Base-by-base conservation (phyloP, 1,140 invertebrate species). In the Polyergus mexicanus region DNA sequence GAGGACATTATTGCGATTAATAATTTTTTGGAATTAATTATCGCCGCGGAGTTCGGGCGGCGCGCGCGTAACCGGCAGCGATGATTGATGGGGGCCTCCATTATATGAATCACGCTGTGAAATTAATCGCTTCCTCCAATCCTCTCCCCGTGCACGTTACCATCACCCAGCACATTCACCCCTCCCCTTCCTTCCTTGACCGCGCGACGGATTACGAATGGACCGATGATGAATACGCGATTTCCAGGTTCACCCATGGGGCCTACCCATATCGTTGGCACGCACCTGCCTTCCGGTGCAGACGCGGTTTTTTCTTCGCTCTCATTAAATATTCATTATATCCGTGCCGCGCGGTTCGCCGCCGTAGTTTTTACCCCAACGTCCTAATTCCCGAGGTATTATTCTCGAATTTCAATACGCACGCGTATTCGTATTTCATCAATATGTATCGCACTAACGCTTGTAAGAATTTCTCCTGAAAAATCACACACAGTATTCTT, bases 11-110 rank as follows among this genome's bases (percentile, higher is more conserved):
- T 93, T 91, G 87, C 90, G 78, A 92, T 94, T 92, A 91, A 93
- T 94, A 94, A 94, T 94, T 94, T 94, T 94, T 93, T 85, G 75
- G 88, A 92, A 94, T 93, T 93, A 94, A 94, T 94, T 93, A 93
- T 91, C 85, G 87, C 71, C 56, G 58, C 74, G 63, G 38, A 28
- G 86, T 84, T 90, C 71, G 76, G 60, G 41, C 80, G 77, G 84
- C 62, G 80, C 80, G 86, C 74, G 54, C 88, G 89, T 93, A 93
- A 92, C 88, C 88, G 84, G 84, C 77, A 80, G 81, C 87, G 75
- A 86, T 94, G 93, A 94, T 94, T 94, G 92, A 94, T 94, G 91
- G 91, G 54, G 85, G 88, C 32, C 88, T 93, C 91, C 93, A 94
- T 94, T 94, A 94, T 94, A 94, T 92, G 91, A 94, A 92, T 93